Conservation (phyloP, 2,113 vertebrate genomes). For the Podilymbus podiceps region DNA sequence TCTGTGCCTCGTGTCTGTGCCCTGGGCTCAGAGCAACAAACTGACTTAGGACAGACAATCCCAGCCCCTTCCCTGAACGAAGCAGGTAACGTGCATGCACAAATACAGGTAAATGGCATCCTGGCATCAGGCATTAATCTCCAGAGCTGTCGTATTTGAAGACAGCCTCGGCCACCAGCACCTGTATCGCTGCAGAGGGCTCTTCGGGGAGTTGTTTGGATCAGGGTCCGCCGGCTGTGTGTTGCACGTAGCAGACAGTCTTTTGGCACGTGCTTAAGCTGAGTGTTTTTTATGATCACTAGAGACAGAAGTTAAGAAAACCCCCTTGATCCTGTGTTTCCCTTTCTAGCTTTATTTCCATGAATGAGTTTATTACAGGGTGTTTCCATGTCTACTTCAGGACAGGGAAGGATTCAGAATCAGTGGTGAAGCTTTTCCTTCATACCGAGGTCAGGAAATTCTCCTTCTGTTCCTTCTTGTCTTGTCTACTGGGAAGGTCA, state of each 20-base stretch:
- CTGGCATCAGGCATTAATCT: background rate
- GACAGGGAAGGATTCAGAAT: fast-evolving
- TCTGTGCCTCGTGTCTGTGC: background rate
- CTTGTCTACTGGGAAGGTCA: background rate
- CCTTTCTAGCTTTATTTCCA: background rate
- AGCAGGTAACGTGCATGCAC: fast-evolving
- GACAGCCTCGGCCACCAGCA: fast-evolving
- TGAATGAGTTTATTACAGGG: background rate
- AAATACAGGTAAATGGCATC: fast-evolving
- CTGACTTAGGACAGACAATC: background rate
- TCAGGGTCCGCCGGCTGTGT: fast-evolving
- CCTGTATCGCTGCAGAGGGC: background rate
- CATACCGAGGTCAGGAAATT: background rate
- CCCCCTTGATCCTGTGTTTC: background rate
- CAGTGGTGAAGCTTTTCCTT: background rate
- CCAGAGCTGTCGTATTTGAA: background rate
- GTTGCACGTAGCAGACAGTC: fast-evolving
- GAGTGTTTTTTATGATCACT: background rate
- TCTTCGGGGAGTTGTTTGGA: fast-evolving
- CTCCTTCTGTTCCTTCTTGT: background rate
- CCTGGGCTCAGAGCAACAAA: background rate
- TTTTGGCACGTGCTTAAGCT: no score
- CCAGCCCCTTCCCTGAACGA: background rate
- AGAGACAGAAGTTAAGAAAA: background rate
- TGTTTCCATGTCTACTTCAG: fast-evolving